Conservation (phyloP, 2,888 invertebrate genomes). For the Subacronicta megacephala region DNA sequence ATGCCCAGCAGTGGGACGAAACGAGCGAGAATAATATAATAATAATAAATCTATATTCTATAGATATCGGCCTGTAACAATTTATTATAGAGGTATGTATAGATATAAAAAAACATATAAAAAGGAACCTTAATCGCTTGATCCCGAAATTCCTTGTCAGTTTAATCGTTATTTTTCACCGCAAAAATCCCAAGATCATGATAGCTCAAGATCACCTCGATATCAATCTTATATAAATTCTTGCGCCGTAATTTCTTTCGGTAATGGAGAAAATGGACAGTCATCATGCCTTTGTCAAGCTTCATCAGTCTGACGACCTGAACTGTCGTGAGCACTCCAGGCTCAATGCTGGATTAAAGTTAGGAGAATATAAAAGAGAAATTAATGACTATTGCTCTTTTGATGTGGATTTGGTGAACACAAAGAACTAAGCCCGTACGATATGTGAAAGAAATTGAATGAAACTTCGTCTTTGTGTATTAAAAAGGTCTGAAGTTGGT, state of each 20-base stretch:
- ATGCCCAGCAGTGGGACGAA: too few species aligned
- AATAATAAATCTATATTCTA: too few species aligned
- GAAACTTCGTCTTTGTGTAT: constrained; percentile 33
- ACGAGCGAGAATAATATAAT: too few species aligned
- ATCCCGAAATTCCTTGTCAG: constrained; percentile 5
- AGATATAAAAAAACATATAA: too few species aligned
- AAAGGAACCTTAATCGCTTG: constrained; percentile 1
- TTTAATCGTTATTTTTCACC: constrained; percentile 6
- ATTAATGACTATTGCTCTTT: constrained; percentile 39
- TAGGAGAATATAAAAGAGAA: constrained; percentile 32
- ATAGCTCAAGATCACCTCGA: constrained; percentile 28
- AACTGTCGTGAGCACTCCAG: constrained; percentile 21
- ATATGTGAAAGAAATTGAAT: constrained; percentile 36
- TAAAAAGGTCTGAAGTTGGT: constrained; percentile 33
- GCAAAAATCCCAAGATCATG: constrained; percentile 14
- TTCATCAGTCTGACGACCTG: constrained; percentile 12
- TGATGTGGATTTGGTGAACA: constrained; percentile 30
- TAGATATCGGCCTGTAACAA: too few species aligned
- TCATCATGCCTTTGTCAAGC: constrained; percentile 33
- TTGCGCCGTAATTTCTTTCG: constrained; percentile 30
- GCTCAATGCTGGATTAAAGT: constrained; percentile 33
- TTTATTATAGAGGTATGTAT: too few species aligned
- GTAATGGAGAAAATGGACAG: constrained; percentile 23
- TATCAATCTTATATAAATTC: constrained; percentile 29
- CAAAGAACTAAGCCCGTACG: constrained; percentile 26